Percentiles rank a stretch among this genome's conserved stretches.
Evolutionary conservation across 2,888 invertebrate species (phyloP).

Genomic region (Macrophya alboannulata): DNA sequence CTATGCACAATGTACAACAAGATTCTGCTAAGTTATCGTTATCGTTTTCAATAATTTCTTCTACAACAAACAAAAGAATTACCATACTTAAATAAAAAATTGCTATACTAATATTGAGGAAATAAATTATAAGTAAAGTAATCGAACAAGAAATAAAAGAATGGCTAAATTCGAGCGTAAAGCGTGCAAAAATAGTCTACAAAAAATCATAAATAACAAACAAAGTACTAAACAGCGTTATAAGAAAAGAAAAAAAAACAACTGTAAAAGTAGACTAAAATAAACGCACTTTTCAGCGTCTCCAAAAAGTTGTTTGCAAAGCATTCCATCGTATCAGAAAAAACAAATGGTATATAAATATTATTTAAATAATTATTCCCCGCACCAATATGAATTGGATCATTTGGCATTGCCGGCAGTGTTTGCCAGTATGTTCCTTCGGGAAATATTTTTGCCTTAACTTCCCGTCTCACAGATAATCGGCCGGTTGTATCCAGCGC

Average conservation of each 20-base stretch:
- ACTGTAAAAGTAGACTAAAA: constrained; percentile 42
- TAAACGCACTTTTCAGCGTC: constrained; percentile 7
- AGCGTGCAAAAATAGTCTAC: constrained; percentile 32
- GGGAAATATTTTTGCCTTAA: constrained; percentile 86
- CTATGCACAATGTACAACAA: constrained; percentile 62
- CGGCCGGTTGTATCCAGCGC: constrained; percentile 88
- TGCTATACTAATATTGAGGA: background rate
- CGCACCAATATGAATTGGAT: constrained; percentile 82
- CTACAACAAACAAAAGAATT: constrained; percentile 56
- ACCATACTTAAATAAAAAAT: constrained; percentile 8
- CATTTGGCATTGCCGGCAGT: constrained; percentile 83
- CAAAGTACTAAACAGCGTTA: background rate
- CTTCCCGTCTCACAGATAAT: constrained; percentile 90
- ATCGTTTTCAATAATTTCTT: constrained; percentile 30
- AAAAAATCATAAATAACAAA: constrained; percentile 16
- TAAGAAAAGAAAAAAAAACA: constrained; percentile 37
- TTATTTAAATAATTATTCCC: constrained; percentile 2
- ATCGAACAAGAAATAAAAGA: background rate
- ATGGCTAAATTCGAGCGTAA: background rate
- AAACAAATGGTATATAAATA: background rate
- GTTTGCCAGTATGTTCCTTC: constrained; percentile 94
- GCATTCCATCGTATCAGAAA: constrained; percentile 22
- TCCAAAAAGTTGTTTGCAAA: constrained; percentile 17
- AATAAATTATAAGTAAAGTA: background rate
- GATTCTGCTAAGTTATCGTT: constrained; percentile 33